Evolutionary conservation across 1,140 invertebrate genomes (phyloP).

Genomic region (Maniola jurtina): DNA sequence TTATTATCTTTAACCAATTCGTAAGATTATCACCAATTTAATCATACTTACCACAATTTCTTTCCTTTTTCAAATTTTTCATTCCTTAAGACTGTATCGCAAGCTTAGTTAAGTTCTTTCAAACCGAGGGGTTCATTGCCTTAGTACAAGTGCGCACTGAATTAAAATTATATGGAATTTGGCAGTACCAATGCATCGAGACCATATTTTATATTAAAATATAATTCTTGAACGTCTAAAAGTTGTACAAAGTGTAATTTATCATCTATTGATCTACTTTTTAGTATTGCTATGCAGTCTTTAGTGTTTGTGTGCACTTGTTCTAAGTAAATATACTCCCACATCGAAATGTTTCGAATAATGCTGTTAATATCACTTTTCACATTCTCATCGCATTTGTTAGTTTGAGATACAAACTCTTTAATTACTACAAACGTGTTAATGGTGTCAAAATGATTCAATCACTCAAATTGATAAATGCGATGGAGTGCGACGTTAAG

Average conservation of each 20-base stretch:
- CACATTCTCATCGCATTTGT: constrained; percentile 51
- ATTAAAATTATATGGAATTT: background rate
- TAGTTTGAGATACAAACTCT: constrained; percentile 31
- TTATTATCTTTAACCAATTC: constrained; percentile 77
- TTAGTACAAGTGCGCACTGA: constrained; percentile 19
- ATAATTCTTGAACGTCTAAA: background rate
- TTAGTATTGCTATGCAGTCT: constrained; percentile 25
- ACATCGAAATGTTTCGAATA: constrained; percentile 14
- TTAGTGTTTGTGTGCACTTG: constrained; percentile 21
- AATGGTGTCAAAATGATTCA: constrained; percentile 18
- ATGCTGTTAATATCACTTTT: constrained; percentile 44
- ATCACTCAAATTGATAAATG: constrained; percentile 54
- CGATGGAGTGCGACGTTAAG: constrained; percentile 56
- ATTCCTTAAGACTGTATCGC: constrained; percentile 17
- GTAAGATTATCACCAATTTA: constrained; percentile 73
- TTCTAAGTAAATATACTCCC: constrained; percentile 8
- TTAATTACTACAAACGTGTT: constrained; percentile 18
- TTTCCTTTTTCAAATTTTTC: constrained; percentile 15
- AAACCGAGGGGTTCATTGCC: background rate
- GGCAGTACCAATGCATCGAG: background rate
- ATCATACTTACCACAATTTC: constrained; percentile 44
- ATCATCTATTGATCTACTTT: background rate
- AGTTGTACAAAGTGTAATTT: background rate
- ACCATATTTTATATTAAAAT: background rate
- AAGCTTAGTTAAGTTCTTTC: constrained; percentile 16